Conservation (phyloP, 2,888 invertebrate species). For the Balanococcus diminutus region DNA sequence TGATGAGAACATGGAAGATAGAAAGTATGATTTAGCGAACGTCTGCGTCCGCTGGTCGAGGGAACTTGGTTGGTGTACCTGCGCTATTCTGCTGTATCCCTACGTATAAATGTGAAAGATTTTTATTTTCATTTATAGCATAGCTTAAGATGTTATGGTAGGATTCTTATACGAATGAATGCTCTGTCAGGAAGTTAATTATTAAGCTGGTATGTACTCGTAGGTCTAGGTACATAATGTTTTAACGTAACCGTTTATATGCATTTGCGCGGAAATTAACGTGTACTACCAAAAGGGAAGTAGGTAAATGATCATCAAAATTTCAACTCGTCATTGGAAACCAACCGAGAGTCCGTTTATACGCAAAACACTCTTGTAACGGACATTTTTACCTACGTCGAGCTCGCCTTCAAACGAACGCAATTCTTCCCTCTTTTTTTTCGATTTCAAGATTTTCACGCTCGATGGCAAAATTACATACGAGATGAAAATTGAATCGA, state of each 20-base stretch:
- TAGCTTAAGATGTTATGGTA: neutral
- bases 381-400: neutral
- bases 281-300: neutral
- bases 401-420: neutral
- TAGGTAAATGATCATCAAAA: neutral
- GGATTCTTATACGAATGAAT: neutral
- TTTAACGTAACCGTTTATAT: neutral
- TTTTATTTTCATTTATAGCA: neutral
- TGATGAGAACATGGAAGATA: constrained; percentile 1
- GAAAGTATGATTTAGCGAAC: constrained; percentile 24
- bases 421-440: neutral
- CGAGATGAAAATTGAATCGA: neutral
- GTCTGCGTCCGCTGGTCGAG: neutral
- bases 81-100: no score
- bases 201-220: neutral
- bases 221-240: neutral
- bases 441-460: neutral
- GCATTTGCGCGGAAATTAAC: neutral
- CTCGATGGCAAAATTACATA: neutral
- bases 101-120: neutral
- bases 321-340: neutral
- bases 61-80: neutral
- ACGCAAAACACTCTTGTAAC: neutral
- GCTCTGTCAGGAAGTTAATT: neutral
- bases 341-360: neutral